Base-by-base conservation (phyloP, 2,888 invertebrate genomes). In the Leucophenga montana region DNA sequence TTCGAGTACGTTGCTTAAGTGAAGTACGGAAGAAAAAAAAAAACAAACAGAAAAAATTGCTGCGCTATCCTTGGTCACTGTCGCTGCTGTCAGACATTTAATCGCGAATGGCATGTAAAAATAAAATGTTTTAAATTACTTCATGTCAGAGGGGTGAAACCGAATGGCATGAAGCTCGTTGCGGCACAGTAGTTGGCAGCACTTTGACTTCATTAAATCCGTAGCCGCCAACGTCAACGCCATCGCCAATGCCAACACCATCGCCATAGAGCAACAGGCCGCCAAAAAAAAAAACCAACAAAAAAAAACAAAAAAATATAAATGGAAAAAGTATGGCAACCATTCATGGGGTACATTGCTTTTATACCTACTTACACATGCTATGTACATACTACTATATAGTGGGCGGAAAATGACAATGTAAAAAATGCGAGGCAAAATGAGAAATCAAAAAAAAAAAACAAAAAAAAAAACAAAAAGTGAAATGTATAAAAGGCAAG, bases 11-110 rank as follows among this genome's bases (percentile, higher is more conserved):
- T 16, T 11, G 11, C 8, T n/a, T n/a, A n/a, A 33, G 4, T 62
- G 27, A 57, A 31, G n/a, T 59, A 33, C 22, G 54, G 11, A 14
- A 48, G 59, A 16, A 70, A 73, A 72, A 79, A 77, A 66, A 66
- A 68, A 50, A 64, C n/a, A n/a, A n/a, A n/a, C n/a, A n/a, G n/a
- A n/a, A n/a, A n/a, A n/a, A n/a, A n/a, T n/a, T 69, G 46, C 50
- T 50, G 16, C 46, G 39, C 16, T 66, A 11, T n/a, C 59, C 22
- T 48, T 69, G 50, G 44, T 67, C 66, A 53, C 50, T 48, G 54
- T 44, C 67, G 31, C 33, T 68, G 68, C 57, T 57, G 33, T 62
- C 73, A 72, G 79, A 73, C 84, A 74, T 78, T 80, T 80, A 78
- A 80, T 78, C 78, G 78, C 66, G 11, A 16, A 18, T 53, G 50